Evolutionary conservation across 2,113 vertebrate genomes (phyloP), one percentile per base, ranked within the genome.

Genomic region (Micronycteris hirsuta): DNA sequence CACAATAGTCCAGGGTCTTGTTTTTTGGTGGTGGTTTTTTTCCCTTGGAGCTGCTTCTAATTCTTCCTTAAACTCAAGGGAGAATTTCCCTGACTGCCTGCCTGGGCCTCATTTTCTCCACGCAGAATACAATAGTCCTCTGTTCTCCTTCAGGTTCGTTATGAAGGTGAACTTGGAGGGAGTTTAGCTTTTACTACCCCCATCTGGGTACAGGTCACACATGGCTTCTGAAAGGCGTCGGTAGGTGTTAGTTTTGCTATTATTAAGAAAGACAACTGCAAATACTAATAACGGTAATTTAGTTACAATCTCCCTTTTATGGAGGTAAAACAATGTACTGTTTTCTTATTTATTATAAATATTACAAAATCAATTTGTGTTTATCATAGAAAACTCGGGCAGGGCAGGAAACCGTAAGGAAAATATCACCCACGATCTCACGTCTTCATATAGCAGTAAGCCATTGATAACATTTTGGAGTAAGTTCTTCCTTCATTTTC

Each of bases 331-430:
- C 20, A 76, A 65, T 54, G 15, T 28, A 24, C 24, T 22, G 7
- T 86, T 93, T 95, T 96, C 81, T 84, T 94, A 96, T 89, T 91
- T 61, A 82, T 93, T 89, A 73, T 71, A 36, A 41, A 36, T 43
- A 47, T 89, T 73, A 73, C 14, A 28, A 76, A 81, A 73, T 31
- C 65, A 87, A 70, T 67, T 87, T 43, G 77, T 41, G 26, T 86
- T 89, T 6, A 83, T 86, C 4, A 78, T 87, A 78, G 56, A 96
- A 89, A 80, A 65, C 16, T 63, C 11, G 67, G 36, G 24, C 3
- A 63, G 13, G 45, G 65, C 26, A 87, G 49, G 86, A 89, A 85
- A 36, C 19, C n/a, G 36, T 52, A 85, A 58, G 43, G 76, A 45
- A 73, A 82, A 84, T 56, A 41, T 52, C 45, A 91, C 11, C 14